phyloP scores from a whole-genome alignment of 2,888 invertebrate species.

The Folsomia candida region DNA sequence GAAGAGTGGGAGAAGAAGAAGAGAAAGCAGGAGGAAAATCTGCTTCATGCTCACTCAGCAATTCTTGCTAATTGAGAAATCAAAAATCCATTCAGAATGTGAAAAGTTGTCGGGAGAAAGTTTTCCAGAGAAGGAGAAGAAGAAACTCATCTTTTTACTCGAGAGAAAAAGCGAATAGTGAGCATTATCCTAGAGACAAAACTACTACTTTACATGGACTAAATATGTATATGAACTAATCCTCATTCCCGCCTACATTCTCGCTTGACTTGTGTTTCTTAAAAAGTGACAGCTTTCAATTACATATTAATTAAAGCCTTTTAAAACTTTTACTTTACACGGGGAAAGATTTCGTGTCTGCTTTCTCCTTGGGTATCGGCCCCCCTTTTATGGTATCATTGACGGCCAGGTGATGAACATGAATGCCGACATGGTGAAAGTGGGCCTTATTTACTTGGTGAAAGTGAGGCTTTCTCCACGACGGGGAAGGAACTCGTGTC shows the following conservation, averaged over 20 bases:
- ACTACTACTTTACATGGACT: no score
- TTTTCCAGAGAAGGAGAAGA: background rate
- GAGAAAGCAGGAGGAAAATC: no score
- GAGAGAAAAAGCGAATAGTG: background rate
- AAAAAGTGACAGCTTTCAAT: constrained; percentile 9
- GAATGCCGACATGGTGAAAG: no score
- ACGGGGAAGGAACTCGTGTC: no score
- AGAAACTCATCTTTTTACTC: background rate
- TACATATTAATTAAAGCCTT: constrained; percentile 17
- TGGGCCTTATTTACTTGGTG: no score
- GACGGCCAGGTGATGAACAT: no score
- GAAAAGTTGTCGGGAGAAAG: background rate
- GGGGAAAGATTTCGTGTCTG: background rate
- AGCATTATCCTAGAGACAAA: background rate
- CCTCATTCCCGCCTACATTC: background rate
- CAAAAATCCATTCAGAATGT: constrained; percentile 22
- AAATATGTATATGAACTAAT: background rate
- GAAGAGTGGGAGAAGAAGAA: no score
- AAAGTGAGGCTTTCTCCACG: no score
- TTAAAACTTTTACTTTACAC: constrained; percentile 16
- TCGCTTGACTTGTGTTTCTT: constrained; percentile 4
- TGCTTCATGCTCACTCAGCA: constrained; percentile 23
- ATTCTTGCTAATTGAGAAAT: constrained; percentile 25
- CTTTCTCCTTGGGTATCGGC: no score
- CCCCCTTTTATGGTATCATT: no score